These are phyloP conservation scores for Oligia fasciuncula DNA, from an alignment of 2,888 invertebrate species.

Conservation along the genomic window DNA sequence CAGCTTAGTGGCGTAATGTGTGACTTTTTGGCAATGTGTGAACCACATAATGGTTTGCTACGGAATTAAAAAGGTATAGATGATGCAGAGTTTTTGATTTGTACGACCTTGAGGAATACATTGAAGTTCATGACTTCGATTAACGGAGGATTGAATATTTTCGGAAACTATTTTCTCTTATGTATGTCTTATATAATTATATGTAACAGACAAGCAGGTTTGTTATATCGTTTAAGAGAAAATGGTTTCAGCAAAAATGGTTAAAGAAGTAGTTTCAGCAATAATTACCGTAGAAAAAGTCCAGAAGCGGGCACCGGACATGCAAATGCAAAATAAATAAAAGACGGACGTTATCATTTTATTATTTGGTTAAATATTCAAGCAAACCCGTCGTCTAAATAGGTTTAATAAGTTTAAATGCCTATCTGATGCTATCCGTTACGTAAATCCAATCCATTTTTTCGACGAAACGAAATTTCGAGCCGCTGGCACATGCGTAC, in stretches of 20 bases:
- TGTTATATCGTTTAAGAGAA: background rate
- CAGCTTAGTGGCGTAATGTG: conserved; percentile 39
- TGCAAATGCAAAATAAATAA: background rate
- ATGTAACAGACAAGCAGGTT: background rate
- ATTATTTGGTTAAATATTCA: background rate
- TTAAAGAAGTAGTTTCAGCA: background rate
- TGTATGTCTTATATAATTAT: too few species aligned
- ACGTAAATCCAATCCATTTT: conserved; percentile 4
- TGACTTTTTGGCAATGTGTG: conserved; percentile 20
- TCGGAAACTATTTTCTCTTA: background rate
- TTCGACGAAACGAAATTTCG: background rate
- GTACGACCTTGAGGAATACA: background rate
- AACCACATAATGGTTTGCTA: conserved; percentile 1
- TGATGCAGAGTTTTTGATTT: background rate
- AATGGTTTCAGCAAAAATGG: background rate
- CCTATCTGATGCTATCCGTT: conserved; percentile 13
- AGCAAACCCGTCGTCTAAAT: background rate
- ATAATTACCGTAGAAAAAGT: background rate
- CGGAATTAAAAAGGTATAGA: too few species aligned
- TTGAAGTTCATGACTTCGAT: background rate
- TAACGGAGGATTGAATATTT: background rate
- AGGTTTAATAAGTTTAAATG: background rate
- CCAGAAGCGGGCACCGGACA: background rate
- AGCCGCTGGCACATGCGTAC: background rate
- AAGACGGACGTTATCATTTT: background rate